Percentiles rank a stretch among this genome's conserved stretches.
Conservation (phyloP, 1,140 invertebrate genomes). For the Pseudoatta argentina region DNA sequence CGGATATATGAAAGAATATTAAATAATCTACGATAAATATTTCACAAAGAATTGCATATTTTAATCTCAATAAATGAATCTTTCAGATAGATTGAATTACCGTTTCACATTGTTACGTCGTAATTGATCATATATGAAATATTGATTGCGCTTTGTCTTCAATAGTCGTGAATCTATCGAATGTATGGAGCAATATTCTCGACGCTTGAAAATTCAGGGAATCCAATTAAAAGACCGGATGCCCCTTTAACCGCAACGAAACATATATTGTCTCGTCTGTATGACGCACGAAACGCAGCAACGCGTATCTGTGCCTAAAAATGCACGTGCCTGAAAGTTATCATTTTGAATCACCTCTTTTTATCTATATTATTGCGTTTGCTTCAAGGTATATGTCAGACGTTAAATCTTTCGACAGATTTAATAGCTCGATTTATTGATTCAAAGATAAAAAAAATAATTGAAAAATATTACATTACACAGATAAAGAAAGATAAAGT, state of each 20-base stretch:
- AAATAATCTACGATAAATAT: not conserved
- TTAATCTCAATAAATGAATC: slow-evolving; percentile 3
- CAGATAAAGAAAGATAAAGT: not conserved
- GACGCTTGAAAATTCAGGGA: slow-evolving; percentile 74
- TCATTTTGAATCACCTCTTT: not conserved
- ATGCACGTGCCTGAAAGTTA: not conserved
- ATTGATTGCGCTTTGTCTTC: slow-evolving; percentile 17
- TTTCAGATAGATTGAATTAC: not conserved
- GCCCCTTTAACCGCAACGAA: slow-evolving; percentile 60
- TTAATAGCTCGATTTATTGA: not conserved
- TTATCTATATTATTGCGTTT: not conserved
- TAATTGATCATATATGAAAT: not conserved
- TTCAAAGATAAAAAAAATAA: not conserved
- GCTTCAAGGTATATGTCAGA: not conserved
- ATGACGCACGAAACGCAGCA: not conserved
- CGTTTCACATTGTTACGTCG: not conserved
- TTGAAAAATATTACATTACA: not conserved
- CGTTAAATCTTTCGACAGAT: not conserved
- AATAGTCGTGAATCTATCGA: not conserved
- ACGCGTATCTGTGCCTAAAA: not conserved
- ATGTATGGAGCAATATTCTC: slow-evolving; percentile 58
- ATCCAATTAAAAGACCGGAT: slow-evolving; percentile 48
- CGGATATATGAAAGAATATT: not conserved
- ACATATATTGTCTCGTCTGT: slow-evolving; percentile 23
- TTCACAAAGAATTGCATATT: not conserved